Evolutionary conservation across 2,888 invertebrate genomes (phyloP).

Genomic region (Eristalis pertinax): DNA sequence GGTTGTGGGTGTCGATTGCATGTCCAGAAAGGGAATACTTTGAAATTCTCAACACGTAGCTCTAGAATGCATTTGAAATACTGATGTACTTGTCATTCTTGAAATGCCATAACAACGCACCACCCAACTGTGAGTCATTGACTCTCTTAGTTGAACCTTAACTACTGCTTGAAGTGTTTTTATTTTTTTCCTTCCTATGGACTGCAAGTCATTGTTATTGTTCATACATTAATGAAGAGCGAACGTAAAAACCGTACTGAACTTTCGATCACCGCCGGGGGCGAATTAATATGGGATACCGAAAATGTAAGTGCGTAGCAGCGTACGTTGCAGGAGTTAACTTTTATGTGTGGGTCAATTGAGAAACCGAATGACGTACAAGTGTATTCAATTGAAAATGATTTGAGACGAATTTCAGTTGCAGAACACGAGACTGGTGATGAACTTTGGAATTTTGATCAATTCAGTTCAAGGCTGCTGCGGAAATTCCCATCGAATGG

Average conservation of each 20-base stretch:
- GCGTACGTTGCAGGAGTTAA: background rate
- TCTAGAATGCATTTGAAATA: background rate
- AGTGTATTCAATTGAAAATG: background rate
- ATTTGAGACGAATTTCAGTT: background rate
- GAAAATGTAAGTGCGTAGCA: background rate
- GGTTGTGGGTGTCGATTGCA: background rate
- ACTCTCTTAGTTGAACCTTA: background rate
- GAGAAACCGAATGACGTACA: background rate
- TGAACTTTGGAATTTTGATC: background rate
- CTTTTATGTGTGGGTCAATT: background rate
- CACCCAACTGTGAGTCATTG: too few relatives aligned
- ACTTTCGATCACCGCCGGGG: background rate
- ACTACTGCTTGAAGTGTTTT: background rate
- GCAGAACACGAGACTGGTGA: background rate
- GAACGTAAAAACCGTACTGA: background rate
- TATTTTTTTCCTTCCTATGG: too few relatives aligned
- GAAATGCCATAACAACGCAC: background rate
- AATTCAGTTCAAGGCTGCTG: background rate
- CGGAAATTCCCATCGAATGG: background rate
- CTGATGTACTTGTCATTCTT: background rate
- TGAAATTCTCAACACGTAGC: background rate
- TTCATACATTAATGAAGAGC: background rate
- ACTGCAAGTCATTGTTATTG: background rate
- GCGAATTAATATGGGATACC: background rate
- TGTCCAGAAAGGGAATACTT: background rate